These are phyloP conservation scores for Trilocha varians DNA, from an alignment of 2,888 invertebrate species.

Conservation along the genomic window DNA sequence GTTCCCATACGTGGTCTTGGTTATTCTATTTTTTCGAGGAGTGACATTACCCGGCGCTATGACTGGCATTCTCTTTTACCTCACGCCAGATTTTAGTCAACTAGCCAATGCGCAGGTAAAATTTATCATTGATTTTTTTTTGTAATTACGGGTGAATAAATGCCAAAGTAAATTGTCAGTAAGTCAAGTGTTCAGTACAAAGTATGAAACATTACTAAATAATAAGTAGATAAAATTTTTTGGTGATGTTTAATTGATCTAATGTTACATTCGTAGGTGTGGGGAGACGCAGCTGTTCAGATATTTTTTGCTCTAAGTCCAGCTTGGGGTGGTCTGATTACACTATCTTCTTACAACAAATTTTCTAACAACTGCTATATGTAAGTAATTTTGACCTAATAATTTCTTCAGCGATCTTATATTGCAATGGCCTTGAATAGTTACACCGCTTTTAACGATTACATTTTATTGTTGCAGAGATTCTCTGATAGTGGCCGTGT, in stretches of 20 bases:
- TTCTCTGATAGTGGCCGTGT: constrained; percentile 82
- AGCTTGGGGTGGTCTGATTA: constrained; percentile 90
- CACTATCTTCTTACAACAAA: constrained; percentile 88
- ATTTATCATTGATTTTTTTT: background rate
- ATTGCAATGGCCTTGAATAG: too few species aligned
- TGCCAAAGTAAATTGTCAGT: too few species aligned
- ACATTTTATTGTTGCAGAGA: constrained; percentile 66
- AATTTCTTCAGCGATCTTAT: too few species aligned
- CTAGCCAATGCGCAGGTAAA: constrained; percentile 79
- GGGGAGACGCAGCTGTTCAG: constrained; percentile 89
- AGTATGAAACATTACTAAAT: too few species aligned
- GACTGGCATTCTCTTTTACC: constrained; percentile 84
- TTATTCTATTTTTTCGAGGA: constrained; percentile 84
- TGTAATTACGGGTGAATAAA: too few species aligned
- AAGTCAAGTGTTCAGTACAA: too few species aligned
- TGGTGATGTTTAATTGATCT: too few species aligned
- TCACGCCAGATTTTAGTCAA: constrained; percentile 84
- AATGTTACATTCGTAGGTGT: constrained; percentile 68
- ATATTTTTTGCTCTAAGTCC: constrained; percentile 91
- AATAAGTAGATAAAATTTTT: too few species aligned
- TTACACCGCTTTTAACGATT: too few species aligned
- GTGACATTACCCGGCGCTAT: constrained; percentile 85
- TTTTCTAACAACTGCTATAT: constrained; percentile 88
- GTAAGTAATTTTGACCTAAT: constrained; percentile 45
- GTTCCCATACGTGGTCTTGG: constrained; percentile 82